Percentiles rank a stretch among this genome's conserved stretches.
Evolutionary conservation across 2,113 vertebrate species (phyloP).

Genomic region (Plestiodon gilberti): DNA sequence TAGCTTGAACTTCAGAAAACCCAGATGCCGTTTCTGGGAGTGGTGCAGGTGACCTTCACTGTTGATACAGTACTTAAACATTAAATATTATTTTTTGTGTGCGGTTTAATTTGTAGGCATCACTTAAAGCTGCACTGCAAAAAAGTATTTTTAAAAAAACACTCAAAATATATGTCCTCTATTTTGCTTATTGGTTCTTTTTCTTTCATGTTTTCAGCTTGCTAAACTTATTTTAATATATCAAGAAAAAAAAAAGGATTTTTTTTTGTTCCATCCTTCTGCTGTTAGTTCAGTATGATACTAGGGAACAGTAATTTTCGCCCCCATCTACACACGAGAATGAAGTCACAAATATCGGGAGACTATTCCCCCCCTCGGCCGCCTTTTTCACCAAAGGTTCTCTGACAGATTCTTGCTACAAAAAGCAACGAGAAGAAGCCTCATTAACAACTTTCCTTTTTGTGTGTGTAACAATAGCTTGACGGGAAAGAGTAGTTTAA

Average conservation of each 20-base stretch:
- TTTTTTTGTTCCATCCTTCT: too few relatives aligned
- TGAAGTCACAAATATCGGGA: background rate
- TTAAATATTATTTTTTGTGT: too few relatives aligned
- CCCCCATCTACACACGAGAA: accelerated
- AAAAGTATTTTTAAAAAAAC: background rate
- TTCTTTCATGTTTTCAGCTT: background rate
- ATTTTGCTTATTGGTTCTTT: background rate
- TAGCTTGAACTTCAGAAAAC: too few relatives aligned
- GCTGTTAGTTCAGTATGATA: background rate
- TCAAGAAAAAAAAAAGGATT: background rate
- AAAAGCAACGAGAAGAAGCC: background rate
- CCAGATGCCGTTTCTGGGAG: background rate
- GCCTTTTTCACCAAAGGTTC: background rate
- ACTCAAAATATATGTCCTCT: background rate
- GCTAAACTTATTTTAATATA: background rate
- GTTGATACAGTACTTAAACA: background rate
- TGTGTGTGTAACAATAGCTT: conserved; percentile 11
- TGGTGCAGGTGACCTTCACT: background rate
- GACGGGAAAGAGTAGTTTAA: conserved; percentile 46
- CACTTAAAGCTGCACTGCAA: background rate
- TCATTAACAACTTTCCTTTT: conserved; percentile 32
- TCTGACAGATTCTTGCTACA: background rate
- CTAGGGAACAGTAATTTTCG: background rate
- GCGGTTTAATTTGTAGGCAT: background rate
- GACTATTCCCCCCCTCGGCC: accelerated